phyloP scores from a whole-genome alignment of 2,113 vertebrate species.

The Trogon surrucura region DNA sequence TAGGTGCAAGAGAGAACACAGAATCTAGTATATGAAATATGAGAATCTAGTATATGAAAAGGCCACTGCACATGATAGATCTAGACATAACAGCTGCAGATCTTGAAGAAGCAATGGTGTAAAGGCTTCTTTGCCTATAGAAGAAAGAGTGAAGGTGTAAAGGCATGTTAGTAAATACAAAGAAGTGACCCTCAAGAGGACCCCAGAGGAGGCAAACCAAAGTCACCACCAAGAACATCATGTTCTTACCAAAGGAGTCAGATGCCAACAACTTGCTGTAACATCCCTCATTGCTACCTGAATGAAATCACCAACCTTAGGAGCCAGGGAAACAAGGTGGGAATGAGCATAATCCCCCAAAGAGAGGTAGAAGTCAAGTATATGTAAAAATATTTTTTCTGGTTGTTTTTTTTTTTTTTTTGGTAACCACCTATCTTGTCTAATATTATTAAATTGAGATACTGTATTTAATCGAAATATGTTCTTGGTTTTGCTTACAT shows the following conservation, averaged over 20 bases:
- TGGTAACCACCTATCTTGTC: not conserved
- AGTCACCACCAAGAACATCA: not conserved
- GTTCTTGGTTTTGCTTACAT: not conserved
- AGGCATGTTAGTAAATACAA: not conserved
- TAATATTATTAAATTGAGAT: not conserved
- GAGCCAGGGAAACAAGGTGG: not conserved
- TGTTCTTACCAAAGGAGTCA: not conserved
- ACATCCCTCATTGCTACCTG: not conserved
- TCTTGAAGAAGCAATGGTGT: not conserved
- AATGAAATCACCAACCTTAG: not conserved
- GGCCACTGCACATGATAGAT: too few relatives aligned
- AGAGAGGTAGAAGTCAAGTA: not conserved
- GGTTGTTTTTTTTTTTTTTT: not conserved
- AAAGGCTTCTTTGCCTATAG: not conserved
- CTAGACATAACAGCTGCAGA: not conserved
- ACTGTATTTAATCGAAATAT: not conserved
- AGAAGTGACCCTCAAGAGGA: not conserved
- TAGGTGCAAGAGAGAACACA: not conserved
- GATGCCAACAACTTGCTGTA: not conserved
- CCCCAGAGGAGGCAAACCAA: not conserved
- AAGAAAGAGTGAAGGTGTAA: not conserved
- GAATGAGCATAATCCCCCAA: accelerated
- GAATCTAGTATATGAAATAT: accelerated
- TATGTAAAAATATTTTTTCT: not conserved
- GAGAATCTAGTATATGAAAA: not conserved